A percentile compares a stretch with the other conserved stretches of the same genome.
Evolutionary conservation across 2,113 vertebrate genomes (phyloP).

Genomic region (Rissa tridactyla): DNA sequence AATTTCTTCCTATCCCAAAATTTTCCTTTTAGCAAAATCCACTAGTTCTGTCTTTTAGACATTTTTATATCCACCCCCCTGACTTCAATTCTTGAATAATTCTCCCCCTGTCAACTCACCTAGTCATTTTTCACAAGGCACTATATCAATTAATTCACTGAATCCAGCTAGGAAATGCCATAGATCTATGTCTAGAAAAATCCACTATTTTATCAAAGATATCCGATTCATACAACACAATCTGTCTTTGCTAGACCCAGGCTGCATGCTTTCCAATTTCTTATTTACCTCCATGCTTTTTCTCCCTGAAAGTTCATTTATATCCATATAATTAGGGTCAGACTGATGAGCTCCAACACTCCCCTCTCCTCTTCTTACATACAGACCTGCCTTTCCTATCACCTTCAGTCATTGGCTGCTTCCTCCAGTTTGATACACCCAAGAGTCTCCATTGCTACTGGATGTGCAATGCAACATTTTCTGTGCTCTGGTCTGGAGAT

Average conservation of each 20-base stretch:
- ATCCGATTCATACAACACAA: neutral
- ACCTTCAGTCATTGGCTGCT: neutral
- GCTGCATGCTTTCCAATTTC: neutral
- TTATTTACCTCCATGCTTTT: neutral
- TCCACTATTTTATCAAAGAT: slow-evolving; percentile 6
- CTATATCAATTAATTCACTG: neutral
- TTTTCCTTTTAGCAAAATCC: neutral
- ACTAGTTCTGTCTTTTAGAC: neutral
- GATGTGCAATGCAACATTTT: neutral
- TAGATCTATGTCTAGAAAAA: neutral
- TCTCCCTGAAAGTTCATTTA: neutral
- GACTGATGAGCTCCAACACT: neutral
- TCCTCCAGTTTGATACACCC: neutral
- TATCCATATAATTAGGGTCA: neutral
- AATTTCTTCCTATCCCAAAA: neutral
- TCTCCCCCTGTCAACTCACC: neutral
- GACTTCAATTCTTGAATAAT: neutral
- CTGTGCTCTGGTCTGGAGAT: neutral
- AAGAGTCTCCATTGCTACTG: neutral
- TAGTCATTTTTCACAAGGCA: neutral
- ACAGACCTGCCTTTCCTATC: neutral
- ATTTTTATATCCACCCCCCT: neutral
- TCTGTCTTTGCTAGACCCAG: neutral
- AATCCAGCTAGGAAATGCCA: neutral
- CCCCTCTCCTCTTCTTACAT: neutral